Conservation (phyloP, 2,113 vertebrate species). For the Alaudala cheleensis region DNA sequence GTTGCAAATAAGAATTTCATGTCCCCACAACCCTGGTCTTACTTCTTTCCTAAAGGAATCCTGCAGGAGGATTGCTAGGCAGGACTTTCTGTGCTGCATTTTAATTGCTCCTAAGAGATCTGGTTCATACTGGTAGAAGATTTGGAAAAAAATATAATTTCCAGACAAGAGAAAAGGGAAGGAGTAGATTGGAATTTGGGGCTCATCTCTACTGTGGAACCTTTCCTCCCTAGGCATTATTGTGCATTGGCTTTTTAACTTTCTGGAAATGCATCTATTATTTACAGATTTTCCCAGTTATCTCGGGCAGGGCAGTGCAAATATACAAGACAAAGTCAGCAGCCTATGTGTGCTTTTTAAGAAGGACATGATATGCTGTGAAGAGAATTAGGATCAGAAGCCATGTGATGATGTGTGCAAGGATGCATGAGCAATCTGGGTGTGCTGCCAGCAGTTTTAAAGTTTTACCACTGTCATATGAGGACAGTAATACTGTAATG, state of each 20-base stretch:
- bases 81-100: neutral
- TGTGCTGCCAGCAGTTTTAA: neutral
- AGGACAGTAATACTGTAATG: neutral
- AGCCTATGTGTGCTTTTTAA: neutral
- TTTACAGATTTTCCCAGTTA: neutral
- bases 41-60: neutral
- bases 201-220: neutral
- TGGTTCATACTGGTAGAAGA: neutral
- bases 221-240: neutral
- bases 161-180: neutral
- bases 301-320: neutral
- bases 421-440: neutral
- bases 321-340: neutral
- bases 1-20: neutral
- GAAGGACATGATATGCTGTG: neutral
- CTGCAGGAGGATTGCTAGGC: neutral
- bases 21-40: neutral
- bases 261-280: neutral
- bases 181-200: neutral
- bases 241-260: neutral
- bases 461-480: neutral
- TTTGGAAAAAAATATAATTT: neutral
- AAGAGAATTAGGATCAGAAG: neutral
- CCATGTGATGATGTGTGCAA: neutral
- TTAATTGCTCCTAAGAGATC: neutral